Conservation (phyloP, 2,113 vertebrate species). For the Barbus barbus region DNA sequence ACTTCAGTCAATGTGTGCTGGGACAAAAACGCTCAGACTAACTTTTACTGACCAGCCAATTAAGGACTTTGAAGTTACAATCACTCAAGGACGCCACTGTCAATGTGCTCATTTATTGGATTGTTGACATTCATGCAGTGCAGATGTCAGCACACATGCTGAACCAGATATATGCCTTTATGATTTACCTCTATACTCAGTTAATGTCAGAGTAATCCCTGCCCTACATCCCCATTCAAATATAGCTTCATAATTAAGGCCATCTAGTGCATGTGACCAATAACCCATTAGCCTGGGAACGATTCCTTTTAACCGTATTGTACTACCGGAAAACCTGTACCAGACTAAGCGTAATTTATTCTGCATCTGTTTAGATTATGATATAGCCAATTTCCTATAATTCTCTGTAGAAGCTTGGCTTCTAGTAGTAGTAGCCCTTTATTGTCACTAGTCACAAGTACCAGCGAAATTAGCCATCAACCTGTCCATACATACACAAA, state of each 20-base stretch:
- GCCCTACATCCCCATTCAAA: constrained; percentile 61
- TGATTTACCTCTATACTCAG: constrained; percentile 29
- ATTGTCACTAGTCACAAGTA: too few species aligned
- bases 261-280: constrained; percentile 47
- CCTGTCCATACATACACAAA: too few species aligned
- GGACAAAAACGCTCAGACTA: not conserved
- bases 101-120: constrained; percentile 15
- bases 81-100: not conserved
- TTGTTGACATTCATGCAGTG: not conserved
- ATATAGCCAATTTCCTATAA: not conserved
- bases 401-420: not conserved
- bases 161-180: constrained; percentile 8
- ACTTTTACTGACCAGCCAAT: not conserved
- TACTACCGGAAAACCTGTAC: constrained; percentile 11
- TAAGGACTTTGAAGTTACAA: not conserved
- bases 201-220: constrained; percentile 51
- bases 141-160: not conserved
- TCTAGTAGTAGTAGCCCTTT: too few species aligned
- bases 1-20: constrained; percentile 38
- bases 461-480: too few species aligned
- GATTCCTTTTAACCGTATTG: constrained; percentile 35
- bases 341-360: not conserved
- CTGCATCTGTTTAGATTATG: not conserved
- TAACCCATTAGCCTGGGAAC: constrained; percentile 50
- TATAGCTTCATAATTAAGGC: constrained; percentile 61